Percentiles rank a stretch among this genome's conserved stretches.
phyloP scores from a whole-genome alignment of 1,140 invertebrate species.

The Bombus terrestris region DNA sequence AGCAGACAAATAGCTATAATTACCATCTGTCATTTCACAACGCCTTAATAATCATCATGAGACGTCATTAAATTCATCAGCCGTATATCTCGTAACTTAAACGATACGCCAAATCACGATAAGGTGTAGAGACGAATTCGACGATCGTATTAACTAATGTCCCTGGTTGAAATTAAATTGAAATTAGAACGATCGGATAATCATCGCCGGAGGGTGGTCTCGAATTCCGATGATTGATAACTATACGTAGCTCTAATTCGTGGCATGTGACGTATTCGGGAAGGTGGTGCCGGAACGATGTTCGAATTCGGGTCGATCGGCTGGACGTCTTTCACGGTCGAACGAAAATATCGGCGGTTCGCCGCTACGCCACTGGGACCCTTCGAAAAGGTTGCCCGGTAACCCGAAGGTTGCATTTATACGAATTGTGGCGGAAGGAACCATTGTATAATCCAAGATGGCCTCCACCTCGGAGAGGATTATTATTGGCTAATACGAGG shows the following conservation, averaged over 20 bases:
- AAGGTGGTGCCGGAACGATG: neutral
- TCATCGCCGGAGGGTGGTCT: neutral
- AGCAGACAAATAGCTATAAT: conserved; percentile 8
- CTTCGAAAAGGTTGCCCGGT: conserved; percentile 73
- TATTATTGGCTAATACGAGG: conserved; percentile 86
- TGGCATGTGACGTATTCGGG: neutral
- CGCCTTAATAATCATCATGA: neutral
- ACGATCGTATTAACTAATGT: neutral
- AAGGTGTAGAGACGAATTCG: neutral
- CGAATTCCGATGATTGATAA: neutral
- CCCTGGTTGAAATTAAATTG: neutral
- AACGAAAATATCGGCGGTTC: conserved; percentile 42
- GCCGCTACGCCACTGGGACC: conserved; percentile 75
- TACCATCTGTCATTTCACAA: neutral
- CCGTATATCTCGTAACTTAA: neutral
- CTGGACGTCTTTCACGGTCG: conserved; percentile 23
- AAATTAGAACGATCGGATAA: neutral
- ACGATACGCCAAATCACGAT: neutral
- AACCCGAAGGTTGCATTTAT: conserved; percentile 80
- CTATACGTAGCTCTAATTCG: neutral
- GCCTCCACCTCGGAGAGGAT: conserved; percentile 83
- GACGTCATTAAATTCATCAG: neutral
- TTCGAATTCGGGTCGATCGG: neutral
- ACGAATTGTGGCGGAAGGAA: conserved; percentile 82
- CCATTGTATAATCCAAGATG: conserved; percentile 85